phyloP scores from a whole-genome alignment of 2,113 vertebrate species.

The human (Homo sapiens) region GRCh38 chrX:84835001-84835500 shows the following conservation, averaged over 20 bases:
- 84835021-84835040: neutral
- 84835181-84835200: neutral
- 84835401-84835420: neutral
- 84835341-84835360: slow-evolving; percentile 16
- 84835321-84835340: neutral
- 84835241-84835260: neutral
- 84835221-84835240: neutral
- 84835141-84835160: neutral
- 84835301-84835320: neutral
- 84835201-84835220: neutral
- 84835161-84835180: neutral
- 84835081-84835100: neutral
- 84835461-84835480: neutral
- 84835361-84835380: neutral
- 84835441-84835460: neutral
- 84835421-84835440: neutral
- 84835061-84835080: neutral
- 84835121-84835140: neutral
- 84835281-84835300: neutral
- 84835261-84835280: neutral
- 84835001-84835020: neutral
- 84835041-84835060: slow-evolving; percentile 33
- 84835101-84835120: neutral
- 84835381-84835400: neutral
- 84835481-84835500: neutral